Evolutionary conservation across 2,797 vertebrate species (phyloP), one percentile per base, ranked within the genome.

Genomic region (Chaetophractus vellerosus): DNA sequence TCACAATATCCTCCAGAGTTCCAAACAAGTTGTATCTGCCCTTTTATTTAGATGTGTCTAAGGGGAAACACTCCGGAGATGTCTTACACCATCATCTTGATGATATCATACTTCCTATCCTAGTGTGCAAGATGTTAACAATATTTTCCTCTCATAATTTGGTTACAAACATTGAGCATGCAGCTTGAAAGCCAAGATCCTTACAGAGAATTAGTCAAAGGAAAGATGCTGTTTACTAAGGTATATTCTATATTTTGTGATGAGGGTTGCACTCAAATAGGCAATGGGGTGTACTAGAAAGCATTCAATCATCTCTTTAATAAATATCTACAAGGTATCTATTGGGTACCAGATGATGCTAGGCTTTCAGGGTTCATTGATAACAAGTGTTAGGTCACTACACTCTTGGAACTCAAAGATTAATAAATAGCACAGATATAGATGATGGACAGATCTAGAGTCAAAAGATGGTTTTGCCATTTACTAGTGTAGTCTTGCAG

Each of bases 171-270:
- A 48, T 16, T 57, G 85, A 83, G 26, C 15, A n/a, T 48, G 64
- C 72, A 24, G 52, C 63, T 84, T 90, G 15, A 75, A 84, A 85
- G 28, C 18, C 33, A 87, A 41, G 33, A 33, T 90, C n/a, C 36
- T 48, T 88, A 19, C 1, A 23, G 68, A 81, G 24, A 41, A 24
- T 23, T 28, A 14, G 5, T 15, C 16, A 41, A 10, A 48, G 16
- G 55, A 72, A 66, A 21, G 12, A 0, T 18, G 0, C 8, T 55
- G 15, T 48, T 16, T 15, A 4, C 5, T 6, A 16, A 26, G n/a
- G n/a, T 5, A 0, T 61, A 19, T 4, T 14, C 1, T 15, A 9
- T 10, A 4, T 31, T 2, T 11, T 11, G 41, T 63, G 61, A 9
- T 36, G 21, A 72, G 48, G 24, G 10, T 3, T 28, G 9, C 0